These are phyloP conservation scores for Anniella stebbinsi DNA, from an alignment of 2,797 vertebrate species.

Conservation along the genomic window DNA sequence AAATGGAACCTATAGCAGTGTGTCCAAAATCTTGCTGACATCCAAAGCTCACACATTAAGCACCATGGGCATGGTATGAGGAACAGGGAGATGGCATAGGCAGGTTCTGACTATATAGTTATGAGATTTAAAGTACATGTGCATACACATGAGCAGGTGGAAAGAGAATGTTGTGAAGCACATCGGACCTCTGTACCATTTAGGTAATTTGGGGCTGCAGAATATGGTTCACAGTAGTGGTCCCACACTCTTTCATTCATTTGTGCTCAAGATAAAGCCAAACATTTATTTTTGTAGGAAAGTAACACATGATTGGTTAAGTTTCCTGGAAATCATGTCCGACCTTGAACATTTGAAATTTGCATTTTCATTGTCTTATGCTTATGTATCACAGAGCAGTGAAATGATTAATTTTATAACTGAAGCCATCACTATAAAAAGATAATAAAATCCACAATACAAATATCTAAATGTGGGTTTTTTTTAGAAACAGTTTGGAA, in stretches of 20 bases:
- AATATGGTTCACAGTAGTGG: not conserved
- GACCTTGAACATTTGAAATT: not conserved
- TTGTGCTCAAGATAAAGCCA: not conserved
- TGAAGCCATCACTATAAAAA: not conserved
- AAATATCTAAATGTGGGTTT: not conserved
- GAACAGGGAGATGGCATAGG: not conserved
- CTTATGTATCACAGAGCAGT: not conserved
- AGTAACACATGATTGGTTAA: not conserved
- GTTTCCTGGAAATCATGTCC: not conserved
- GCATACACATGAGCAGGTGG: not conserved
- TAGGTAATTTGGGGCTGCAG: not conserved
- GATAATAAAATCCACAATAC: not conserved
- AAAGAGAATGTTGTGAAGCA: not conserved
- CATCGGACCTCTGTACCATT: not conserved
- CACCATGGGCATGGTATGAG: not conserved
- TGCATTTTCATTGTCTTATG: not conserved
- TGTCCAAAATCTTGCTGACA: not conserved
- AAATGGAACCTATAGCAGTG: not conserved
- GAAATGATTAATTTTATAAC: not conserved
- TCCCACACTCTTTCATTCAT: not conserved
- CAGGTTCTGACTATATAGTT: not conserved
- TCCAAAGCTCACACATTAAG: not conserved
- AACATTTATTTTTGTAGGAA: not conserved
- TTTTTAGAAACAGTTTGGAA: not conserved
- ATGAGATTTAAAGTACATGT: not conserved